Base-by-base conservation (phyloP, 2,797 vertebrate genomes). In the Chromis chromis region DNA sequence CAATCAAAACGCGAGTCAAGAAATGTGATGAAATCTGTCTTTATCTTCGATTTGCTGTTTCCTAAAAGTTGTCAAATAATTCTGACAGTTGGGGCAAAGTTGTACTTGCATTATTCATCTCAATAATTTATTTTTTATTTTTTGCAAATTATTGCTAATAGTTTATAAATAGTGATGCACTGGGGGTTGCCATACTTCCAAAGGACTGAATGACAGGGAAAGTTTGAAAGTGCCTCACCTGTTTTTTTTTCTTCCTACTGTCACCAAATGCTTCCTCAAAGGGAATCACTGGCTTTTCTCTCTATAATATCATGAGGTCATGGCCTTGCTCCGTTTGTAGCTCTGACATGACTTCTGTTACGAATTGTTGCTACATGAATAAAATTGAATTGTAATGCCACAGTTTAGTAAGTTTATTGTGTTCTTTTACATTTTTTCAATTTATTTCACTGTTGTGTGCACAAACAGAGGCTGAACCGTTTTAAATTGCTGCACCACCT, bases 321-420 rank as follows among this genome's bases (percentile, higher is more conserved):
- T 36, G 33, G 33, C 33, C 33, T 36, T 3, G 3, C 10, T 36
- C 33, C 12, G 33, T 11, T 3, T 36, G 33, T 8, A 11, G 33
- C 33, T 36, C 33, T 36, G 33, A 36, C 2, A 36, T 10, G 33
- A 12, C 10, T 36, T 36, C 33, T 36, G 33, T 11, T 11, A 36
- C 8, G 33, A 36, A 36, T 11, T 12, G 11, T 36, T 11, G 33
- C 11, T 36, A 12, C 10, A 36, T 36, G 33, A 36, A 36, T 36
- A 36, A 36, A 36, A 36, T 36, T 36, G 33, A 36, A 36, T 36
- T 36, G 10, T 36, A 59, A 10, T 60, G 36, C 48, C 57, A 60
- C 48, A 36, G n/a, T 58, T 69, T 16, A 62, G 6, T 59, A 56
- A 67, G 49, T 58, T 66, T 28, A 64, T 70, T 66, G 33, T 48